phyloP scores from a whole-genome alignment of 2,888 invertebrate species.

The Hypselothyrea guttata region DNA sequence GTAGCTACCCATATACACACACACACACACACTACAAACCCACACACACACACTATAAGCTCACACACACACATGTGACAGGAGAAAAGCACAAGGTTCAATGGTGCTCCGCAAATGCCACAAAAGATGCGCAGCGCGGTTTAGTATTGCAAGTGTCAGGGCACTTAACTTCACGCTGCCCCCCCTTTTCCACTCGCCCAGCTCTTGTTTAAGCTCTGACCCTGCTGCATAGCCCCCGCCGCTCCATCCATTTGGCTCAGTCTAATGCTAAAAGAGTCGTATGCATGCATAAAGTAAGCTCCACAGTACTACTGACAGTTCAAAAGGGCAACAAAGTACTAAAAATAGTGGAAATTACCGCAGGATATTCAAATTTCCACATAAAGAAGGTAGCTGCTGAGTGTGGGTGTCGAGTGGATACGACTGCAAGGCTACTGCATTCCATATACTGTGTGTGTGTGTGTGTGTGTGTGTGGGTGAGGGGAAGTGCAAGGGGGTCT shows the following conservation, averaged over 20 bases:
- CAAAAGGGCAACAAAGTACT: slow-evolving; percentile 78
- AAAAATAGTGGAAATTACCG: slow-evolving; percentile 77
- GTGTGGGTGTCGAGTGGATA: slow-evolving; percentile 13
- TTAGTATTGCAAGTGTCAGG: slow-evolving; percentile 48
- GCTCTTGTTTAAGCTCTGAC: neutral
- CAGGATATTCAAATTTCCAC: slow-evolving; percentile 76
- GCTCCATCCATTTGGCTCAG: too few species aligned
- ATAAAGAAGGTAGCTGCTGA: slow-evolving; percentile 40
- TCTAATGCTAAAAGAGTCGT: too few species aligned
- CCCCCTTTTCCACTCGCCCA: too few species aligned
- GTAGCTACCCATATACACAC: slow-evolving; percentile 4
- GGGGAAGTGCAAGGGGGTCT: too few species aligned
- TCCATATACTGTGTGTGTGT: slow-evolving; percentile 6
- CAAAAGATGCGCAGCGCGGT: slow-evolving; percentile 59
- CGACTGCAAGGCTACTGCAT: slow-evolving; percentile 20
- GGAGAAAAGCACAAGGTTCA: slow-evolving; percentile 20
- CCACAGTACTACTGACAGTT: slow-evolving; percentile 71
- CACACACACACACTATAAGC: slow-evolving; percentile 3
- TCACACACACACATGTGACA: neutral
- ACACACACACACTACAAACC: slow-evolving; percentile 8
- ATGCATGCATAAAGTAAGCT: slow-evolving; percentile 38
- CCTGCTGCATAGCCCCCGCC: slow-evolving; percentile 2
- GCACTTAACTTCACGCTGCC: slow-evolving; percentile 59
- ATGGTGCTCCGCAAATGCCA: slow-evolving; percentile 39
- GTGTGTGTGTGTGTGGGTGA: slow-evolving; percentile 4